Evolutionary conservation across 2,113 vertebrate species (phyloP), one percentile per base, ranked within the genome.

Genomic region (Marmota flaviventris): DNA sequence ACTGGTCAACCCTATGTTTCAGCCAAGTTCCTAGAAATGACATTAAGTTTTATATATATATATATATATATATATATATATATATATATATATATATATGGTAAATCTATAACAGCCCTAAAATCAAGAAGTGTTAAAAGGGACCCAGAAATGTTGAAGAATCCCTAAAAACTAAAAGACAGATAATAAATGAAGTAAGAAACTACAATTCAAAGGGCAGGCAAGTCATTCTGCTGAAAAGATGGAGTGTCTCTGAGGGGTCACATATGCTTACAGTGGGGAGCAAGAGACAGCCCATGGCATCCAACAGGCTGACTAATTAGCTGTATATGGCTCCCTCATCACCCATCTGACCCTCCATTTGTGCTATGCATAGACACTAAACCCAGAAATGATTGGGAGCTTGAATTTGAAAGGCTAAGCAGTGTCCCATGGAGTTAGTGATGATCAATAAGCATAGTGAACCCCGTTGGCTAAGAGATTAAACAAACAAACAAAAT

Each of bases 161-260:
- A 91, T 72, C 13, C 48, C 11, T 75, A 58, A 95, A 89, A 92
- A 86, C 27, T 27, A 51, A 37, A 96, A 63, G 56, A 89, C 39
- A 92, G n/a, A 27, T 53, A 77, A 51, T 25, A 56, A 37, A 82
- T 27, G 56, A 70, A 85, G n/a, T 39, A 75, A 37, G 25, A 87
- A 96, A 81, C 4, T 2, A 72, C 17, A 93, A 48, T 11, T 79
- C 51, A 48, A 75, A 90, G n/a, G 0, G 4, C 39, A n/a, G n/a
- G 1, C 25, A 45, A 75, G 16, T 18, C 13, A 39, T 82, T 82
- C 13, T 91, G 1, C 16, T 58, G 34, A 67, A 90, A 67, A 14
- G 7, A 37, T 4, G 8, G 37, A 14, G 8, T 63, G 20, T 73
- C 22, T 83, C 13, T 67, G 34, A 48, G 72, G 17, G 2, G 2